phyloP scores from a whole-genome alignment of 2,888 invertebrate genomes.

The Agrenia bidenticulata region DNA sequence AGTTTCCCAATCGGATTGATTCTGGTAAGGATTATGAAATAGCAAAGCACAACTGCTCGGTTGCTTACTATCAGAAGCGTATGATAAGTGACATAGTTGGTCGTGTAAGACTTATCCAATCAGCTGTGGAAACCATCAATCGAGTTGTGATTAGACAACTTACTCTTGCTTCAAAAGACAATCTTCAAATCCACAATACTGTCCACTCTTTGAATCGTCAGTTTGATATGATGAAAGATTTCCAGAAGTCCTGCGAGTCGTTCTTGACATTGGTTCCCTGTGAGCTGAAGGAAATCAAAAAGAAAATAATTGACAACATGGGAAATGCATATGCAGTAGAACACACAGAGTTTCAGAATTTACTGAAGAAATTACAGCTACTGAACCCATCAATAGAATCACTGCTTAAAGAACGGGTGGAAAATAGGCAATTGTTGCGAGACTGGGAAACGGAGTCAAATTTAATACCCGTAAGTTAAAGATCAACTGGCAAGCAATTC shows the following conservation, averaged over 20 bases:
- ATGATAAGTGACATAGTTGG: no score
- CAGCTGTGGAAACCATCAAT: constrained; percentile 23
- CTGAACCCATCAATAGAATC: constrained; percentile 26
- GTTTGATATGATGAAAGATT: constrained; percentile 36
- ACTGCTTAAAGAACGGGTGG: constrained; percentile 29
- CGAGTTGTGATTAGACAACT: no score
- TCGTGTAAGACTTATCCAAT: constrained; percentile 22
- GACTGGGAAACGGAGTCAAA: constrained; percentile 28
- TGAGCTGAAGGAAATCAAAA: constrained; percentile 8
- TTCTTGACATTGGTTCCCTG: constrained; percentile 26
- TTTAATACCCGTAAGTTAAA: constrained; percentile 26
- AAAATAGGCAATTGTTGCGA: constrained; percentile 27
- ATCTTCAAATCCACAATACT: neutral
- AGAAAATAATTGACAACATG: constrained; percentile 14
- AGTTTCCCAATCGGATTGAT: no score
- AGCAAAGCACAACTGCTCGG: no score
- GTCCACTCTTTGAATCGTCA: constrained; percentile 36
- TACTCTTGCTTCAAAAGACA: no score
- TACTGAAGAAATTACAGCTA: constrained; percentile 1
- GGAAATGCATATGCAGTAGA: constrained; percentile 7
- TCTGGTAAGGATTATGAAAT: no score
- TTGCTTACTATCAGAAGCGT: no score
- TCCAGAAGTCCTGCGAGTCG: constrained; percentile 16
- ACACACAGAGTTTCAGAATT: constrained; percentile 13
- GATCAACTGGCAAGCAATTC: no score